Evolutionary conservation across 2,888 invertebrate genomes (phyloP).

Genomic region (Mesorhabditis spiculigera): DNA sequence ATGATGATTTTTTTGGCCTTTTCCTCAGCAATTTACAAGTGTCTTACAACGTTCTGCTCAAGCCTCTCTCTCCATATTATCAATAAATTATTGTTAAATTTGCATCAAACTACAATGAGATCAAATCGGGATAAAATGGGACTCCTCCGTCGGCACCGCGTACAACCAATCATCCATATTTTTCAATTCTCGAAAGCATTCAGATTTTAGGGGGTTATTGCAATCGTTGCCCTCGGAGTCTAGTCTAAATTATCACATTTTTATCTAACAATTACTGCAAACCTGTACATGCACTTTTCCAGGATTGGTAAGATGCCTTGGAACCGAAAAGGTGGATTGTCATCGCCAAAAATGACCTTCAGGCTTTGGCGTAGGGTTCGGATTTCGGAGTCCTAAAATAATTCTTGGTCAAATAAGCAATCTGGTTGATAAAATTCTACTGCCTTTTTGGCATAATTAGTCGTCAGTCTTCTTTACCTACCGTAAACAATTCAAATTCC

Average conservation of each 20-base stretch:
- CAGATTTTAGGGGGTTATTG: background rate
- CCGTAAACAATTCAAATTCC: too few species aligned
- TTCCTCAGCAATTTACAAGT: too few species aligned
- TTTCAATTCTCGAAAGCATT: background rate
- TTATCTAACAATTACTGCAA: background rate
- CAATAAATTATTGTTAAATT: too few species aligned
- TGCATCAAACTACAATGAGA: too few species aligned
- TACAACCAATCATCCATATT: constrained; percentile 2
- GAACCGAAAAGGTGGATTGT: background rate
- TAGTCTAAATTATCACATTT: background rate
- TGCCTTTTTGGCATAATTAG: too few species aligned
- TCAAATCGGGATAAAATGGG: background rate
- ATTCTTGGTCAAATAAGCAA: too few species aligned
- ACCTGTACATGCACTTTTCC: background rate
- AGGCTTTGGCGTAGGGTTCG: background rate
- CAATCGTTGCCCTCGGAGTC: background rate
- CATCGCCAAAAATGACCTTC: background rate
- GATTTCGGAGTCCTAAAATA: background rate
- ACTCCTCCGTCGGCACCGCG: background rate
- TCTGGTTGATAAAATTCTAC: too few species aligned
- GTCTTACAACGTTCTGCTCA: too few species aligned
- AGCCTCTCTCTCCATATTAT: too few species aligned
- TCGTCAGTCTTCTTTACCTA: too few species aligned
- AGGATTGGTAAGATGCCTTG: background rate
- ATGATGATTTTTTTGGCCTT: too few species aligned